phyloP scores from a whole-genome alignment of 2,797 vertebrate species.

The Okamejei kenojei region DNA sequence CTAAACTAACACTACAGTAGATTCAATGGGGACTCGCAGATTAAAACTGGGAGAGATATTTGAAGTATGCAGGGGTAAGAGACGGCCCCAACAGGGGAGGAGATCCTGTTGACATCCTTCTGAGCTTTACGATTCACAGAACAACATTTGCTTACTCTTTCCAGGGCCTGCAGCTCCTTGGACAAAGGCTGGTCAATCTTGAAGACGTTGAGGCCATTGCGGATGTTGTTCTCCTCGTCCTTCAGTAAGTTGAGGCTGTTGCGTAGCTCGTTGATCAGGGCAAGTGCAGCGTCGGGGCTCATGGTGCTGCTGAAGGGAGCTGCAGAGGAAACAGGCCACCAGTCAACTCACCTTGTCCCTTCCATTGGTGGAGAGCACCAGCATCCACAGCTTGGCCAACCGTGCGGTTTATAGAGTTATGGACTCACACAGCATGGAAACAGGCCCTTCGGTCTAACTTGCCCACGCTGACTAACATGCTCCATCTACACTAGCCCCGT shows the following conservation, averaged over 20 bases:
- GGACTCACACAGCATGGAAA: too few relatives aligned
- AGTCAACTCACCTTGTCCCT: not conserved
- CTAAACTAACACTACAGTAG: too few relatives aligned
- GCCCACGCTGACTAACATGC: too few relatives aligned
- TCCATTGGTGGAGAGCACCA: not conserved
- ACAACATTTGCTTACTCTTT: slow-evolving; percentile 60
- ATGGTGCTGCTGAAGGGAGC: slow-evolving; percentile 66
- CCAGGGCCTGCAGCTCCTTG: slow-evolving; percentile 64
- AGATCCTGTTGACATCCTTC: not conserved
- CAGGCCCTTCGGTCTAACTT: too few relatives aligned
- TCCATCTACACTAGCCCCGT: too few relatives aligned
- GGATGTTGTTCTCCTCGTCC: slow-evolving; percentile 63
- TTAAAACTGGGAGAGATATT: too few relatives aligned
- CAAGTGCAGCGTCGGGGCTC: slow-evolving; percentile 53
- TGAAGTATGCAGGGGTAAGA: too few relatives aligned
- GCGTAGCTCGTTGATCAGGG: slow-evolving; percentile 54
- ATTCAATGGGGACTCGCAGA: too few relatives aligned
- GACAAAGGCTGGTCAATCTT: slow-evolving; percentile 65
- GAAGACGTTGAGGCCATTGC: slow-evolving; percentile 67
- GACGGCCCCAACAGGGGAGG: too few relatives aligned
- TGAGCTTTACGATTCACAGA: not conserved
- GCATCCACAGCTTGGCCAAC: not conserved
- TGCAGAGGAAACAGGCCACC: slow-evolving; percentile 41
- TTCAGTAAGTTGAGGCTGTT: slow-evolving; percentile 60
- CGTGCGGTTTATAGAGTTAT: too few relatives aligned